Conservation (phyloP, 2,888 invertebrate species). For the Cetonia aurata region DNA sequence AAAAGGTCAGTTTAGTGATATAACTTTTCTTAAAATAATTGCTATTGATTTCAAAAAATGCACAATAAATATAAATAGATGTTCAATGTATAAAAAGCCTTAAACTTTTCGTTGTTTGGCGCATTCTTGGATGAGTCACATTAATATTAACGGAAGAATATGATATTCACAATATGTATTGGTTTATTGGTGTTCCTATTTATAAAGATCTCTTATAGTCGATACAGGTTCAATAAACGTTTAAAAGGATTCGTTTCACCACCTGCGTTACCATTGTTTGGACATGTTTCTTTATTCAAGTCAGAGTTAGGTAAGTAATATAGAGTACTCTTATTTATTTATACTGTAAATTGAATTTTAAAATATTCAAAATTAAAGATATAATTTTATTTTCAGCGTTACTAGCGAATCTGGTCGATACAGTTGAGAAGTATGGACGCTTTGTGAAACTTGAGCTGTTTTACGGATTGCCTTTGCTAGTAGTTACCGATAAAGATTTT, state of each 20-base stretch:
- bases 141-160: neutral
- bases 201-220: conserved; percentile 6
- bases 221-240: conserved; percentile 8
- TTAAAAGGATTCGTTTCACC: conserved; percentile 33
- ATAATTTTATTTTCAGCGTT: conserved; percentile 41
- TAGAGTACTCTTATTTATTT: too few relatives aligned
- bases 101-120: too few relatives aligned
- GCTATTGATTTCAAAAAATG: too few relatives aligned
- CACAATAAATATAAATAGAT: too few relatives aligned
- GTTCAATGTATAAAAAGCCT: too few relatives aligned
- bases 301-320: neutral
- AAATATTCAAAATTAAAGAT: too few relatives aligned
- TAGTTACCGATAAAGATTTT: conserved; percentile 47
- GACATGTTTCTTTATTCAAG: neutral
- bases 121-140: too few relatives aligned
- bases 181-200: neutral
- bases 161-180: neutral
- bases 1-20: too few relatives aligned
- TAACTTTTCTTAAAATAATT: too few relatives aligned
- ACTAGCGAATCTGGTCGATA: conserved; percentile 42
- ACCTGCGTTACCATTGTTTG: conserved; percentile 3
- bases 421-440: conserved; percentile 44
- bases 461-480: conserved; percentile 37
- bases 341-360: too few relatives aligned
- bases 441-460: conserved; percentile 43